A percentile compares a stretch with the other conserved stretches of the same genome.
Conservation (phyloP, 2,113 vertebrate species). For the Silurus meridionalis region DNA sequence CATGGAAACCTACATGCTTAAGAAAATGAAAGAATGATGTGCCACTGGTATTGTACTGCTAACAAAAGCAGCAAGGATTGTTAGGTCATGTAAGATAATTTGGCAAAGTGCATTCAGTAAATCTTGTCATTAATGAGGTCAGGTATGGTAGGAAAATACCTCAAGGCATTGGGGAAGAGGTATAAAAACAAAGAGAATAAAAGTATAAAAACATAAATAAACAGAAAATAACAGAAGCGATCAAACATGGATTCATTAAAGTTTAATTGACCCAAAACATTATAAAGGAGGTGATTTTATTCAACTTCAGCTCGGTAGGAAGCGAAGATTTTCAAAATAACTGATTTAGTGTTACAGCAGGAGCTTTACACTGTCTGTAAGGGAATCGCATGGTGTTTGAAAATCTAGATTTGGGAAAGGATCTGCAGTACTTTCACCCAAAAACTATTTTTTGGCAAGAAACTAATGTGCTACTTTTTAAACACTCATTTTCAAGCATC, state of each 20-base stretch:
- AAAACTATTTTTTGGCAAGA: background rate
- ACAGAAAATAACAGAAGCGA: background rate
- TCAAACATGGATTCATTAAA: conserved; percentile 2
- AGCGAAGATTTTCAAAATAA: background rate
- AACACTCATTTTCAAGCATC: background rate
- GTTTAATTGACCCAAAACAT: background rate
- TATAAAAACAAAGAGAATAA: no score
- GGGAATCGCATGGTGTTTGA: background rate
- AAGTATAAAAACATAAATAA: no score
- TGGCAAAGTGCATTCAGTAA: conserved; percentile 4
- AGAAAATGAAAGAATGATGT: conserved; percentile 35
- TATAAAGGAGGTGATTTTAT: background rate
- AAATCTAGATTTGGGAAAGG: background rate
- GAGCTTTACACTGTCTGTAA: background rate
- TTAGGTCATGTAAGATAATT: conserved; percentile 37
- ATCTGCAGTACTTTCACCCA: background rate
- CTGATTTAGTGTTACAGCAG: background rate
- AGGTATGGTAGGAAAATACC: background rate
- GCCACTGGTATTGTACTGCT: conserved; percentile 25
- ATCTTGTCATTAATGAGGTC: conserved; percentile 18
- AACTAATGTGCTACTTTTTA: background rate
- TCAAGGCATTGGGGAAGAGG: background rate
- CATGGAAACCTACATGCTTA: conserved; percentile 63
- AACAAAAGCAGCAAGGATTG: conserved; percentile 27
- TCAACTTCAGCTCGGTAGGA: background rate